A percentile compares a stretch with the other conserved stretches of the same genome.
These are phyloP conservation scores for Adelphocoris suturalis DNA, from an alignment of 2,888 invertebrate genomes.

Conservation along the genomic window DNA sequence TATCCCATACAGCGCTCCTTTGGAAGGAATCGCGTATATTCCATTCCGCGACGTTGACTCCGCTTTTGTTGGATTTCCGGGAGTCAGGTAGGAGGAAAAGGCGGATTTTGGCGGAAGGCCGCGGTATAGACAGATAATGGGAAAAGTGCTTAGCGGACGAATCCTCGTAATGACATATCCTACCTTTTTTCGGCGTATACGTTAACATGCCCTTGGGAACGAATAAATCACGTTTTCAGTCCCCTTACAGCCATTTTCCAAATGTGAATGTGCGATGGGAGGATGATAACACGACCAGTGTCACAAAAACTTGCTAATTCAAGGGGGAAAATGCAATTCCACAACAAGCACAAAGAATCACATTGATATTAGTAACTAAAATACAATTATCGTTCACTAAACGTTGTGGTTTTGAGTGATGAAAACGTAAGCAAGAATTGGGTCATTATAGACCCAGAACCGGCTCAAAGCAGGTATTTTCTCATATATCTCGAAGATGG, in stretches of 20 bases:
- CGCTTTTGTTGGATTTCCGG: slow-evolving; percentile 49
- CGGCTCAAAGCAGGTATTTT: no score
- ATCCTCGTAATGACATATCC: slow-evolving; percentile 47
- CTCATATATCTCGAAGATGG: no score
- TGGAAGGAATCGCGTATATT: slow-evolving; percentile 42
- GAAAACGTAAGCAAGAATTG: no score
- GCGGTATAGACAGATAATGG: slow-evolving; percentile 48
- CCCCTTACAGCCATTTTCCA: neutral
- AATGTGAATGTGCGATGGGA: neutral
- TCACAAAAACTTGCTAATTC: neutral
- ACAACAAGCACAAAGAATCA: no score
- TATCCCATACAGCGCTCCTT: neutral
- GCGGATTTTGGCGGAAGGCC: neutral
- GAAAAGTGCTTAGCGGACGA: slow-evolving; percentile 55
- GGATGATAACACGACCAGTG: neutral
- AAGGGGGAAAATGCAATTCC: no score
- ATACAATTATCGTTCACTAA: no score
- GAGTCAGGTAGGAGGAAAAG: neutral
- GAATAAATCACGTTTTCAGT: slow-evolving; percentile 12
- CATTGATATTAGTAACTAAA: no score
- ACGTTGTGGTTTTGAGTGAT: no score
- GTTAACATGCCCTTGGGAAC: neutral
- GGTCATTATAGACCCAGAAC: no score
- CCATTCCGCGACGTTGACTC: slow-evolving; percentile 67
- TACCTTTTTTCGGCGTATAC: neutral